Evolutionary conservation across 2,888 invertebrate species (phyloP), one percentile per base, ranked within the genome.

Genomic region (Drosophila phalerata): DNA sequence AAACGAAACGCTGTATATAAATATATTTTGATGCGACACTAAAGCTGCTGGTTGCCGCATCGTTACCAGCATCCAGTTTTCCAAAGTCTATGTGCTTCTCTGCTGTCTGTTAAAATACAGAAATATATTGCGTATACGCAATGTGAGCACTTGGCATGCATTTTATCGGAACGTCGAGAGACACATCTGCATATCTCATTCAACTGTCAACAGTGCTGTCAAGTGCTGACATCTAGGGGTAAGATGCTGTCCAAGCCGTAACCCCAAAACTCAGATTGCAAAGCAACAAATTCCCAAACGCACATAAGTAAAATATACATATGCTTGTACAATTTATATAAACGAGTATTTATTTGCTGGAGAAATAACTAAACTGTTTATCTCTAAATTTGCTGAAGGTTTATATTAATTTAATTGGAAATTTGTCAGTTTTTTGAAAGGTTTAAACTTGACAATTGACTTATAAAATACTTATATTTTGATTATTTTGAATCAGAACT

Each of bases 181-280:
- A 48, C 60, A 69, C 62, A 88, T 84, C 69, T 81, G 74, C 89
- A 88, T 84, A 77, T 58, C 63, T 72, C 51, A 43, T 55, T 64
- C 34, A 71, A 56, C 71, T 57, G 72, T 55, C 69, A 56, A 47
- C 67, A 60, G 56, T 25, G 55, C 79, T 72, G 81, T 68, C 77
- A 76, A 69, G 64, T 58, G 66, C 38, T 42, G 49, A 66, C 62
- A 47, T 47, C 13, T 32, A n/a, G 17, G 13, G 74, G 32, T 19
- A 38, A 38, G 42, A 51, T 52, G 30, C 53, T 49, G 25, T n/a
- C 22, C 65, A 61, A 51, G 69, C 53, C 28, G 47, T 52, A 76
- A 53, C 78, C 51, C 57, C 57, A 52, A 60, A 57, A 49, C 47
- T 48, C 38, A 32, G 56, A 67, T 45, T 65, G 43, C 62, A 56